Percentiles rank a stretch among this genome's conserved stretches.
phyloP scores from a whole-genome alignment of 2,113 vertebrate species.

The Recurvirostra avosetta region DNA sequence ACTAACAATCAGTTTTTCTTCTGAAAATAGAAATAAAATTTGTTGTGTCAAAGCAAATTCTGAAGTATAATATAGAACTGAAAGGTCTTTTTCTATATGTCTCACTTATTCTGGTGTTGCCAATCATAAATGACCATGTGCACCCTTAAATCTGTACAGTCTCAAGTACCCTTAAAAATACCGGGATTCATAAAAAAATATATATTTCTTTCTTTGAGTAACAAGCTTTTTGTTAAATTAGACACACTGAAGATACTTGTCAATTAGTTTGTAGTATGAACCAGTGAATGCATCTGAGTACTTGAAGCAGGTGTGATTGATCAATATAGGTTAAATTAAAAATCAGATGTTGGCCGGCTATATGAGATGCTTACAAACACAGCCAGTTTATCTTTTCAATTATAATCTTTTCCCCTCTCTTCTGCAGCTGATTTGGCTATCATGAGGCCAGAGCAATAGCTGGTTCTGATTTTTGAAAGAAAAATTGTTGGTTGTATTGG shows the following conservation, averaged over 20 bases:
- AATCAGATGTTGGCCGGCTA: background rate
- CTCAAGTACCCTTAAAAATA: background rate
- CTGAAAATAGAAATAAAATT: background rate
- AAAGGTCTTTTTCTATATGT: background rate
- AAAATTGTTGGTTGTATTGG: background rate
- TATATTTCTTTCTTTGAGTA: background rate
- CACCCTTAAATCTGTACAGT: fast-evolving
- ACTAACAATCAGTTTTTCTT: background rate
- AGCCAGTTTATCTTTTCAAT: background rate
- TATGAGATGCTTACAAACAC: background rate
- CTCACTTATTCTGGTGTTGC: background rate
- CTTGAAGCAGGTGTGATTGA: background rate
- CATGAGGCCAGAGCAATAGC: background rate
- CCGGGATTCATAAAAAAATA: background rate
- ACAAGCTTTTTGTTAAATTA: background rate
- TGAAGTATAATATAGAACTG: background rate
- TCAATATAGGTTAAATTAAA: background rate
- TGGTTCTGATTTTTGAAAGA: background rate
- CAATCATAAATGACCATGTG: background rate
- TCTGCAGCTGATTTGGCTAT: background rate
- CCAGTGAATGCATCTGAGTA: background rate
- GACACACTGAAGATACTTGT: background rate
- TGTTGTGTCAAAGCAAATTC: background rate
- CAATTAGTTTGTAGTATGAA: background rate
- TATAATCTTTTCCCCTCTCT: background rate